Conservation (phyloP, 2,888 invertebrate genomes). For the Physocephala rufipes region DNA sequence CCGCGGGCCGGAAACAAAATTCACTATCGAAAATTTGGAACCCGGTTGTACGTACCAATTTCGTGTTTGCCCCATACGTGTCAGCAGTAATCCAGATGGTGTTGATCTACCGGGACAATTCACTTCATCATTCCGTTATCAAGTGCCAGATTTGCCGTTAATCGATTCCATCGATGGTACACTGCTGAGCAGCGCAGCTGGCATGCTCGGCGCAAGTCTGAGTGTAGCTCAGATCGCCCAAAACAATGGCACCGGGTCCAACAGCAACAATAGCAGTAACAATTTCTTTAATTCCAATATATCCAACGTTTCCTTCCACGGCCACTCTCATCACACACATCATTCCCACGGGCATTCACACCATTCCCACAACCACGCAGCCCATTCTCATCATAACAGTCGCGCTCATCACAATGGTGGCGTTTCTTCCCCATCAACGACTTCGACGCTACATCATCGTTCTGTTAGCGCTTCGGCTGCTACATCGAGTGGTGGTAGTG, state of each 20-base stretch:
- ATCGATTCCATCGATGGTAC: slow-evolving; percentile 55
- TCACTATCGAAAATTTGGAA: slow-evolving; percentile 75
- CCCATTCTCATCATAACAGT: slow-evolving; percentile 57
- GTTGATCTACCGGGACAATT: slow-evolving; percentile 74
- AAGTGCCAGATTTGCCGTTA: slow-evolving; percentile 57
- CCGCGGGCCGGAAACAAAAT: slow-evolving; percentile 72
- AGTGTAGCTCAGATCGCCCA: slow-evolving; percentile 44
- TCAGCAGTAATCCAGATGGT: slow-evolving; percentile 66
- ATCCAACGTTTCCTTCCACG: slow-evolving; percentile 46
- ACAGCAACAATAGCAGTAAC: slow-evolving; percentile 43
- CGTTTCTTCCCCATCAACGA: slow-evolving; percentile 38
- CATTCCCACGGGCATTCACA: slow-evolving; percentile 45
- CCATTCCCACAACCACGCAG: slow-evolving; percentile 45
- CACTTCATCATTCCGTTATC: slow-evolving; percentile 71
- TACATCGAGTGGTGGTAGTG: slow-evolving; percentile 48
- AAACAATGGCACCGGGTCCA: slow-evolving; percentile 42
- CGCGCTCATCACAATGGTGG: slow-evolving; percentile 50
- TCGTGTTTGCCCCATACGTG: slow-evolving; percentile 81
- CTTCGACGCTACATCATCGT: slow-evolving; percentile 53
- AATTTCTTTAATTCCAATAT: slow-evolving; percentile 38
- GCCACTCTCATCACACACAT: slow-evolving; percentile 50
- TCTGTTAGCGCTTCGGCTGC: slow-evolving; percentile 63
- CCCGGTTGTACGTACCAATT: slow-evolving; percentile 79
- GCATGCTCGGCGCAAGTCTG: slow-evolving; percentile 44
- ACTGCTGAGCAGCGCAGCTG: slow-evolving; percentile 46